These are phyloP conservation scores for Polyergus mexicanus DNA, from an alignment of 1,140 invertebrate species.

Conservation along the genomic window DNA sequence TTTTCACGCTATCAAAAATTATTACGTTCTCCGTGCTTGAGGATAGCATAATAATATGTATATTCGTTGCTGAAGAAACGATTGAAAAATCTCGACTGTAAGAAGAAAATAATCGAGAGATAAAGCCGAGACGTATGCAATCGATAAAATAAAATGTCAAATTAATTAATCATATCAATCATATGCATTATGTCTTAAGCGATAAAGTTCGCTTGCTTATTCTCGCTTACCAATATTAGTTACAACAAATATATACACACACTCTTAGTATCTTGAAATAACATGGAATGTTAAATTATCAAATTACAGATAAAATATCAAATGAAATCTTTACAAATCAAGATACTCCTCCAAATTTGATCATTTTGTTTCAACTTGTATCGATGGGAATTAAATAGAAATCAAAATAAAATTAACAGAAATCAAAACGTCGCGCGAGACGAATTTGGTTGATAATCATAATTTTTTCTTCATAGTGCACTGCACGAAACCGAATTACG, in stretches of 20 bases:
- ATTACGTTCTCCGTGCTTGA: neutral
- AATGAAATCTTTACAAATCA: neutral
- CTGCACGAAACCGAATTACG: neutral
- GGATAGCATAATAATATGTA: neutral
- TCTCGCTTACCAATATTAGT: no score
- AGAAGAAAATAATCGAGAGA: neutral
- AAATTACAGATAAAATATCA: neutral
- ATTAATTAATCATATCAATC: neutral
- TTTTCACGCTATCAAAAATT: slow-evolving; percentile 3
- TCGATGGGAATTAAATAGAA: neutral
- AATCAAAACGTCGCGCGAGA: neutral
- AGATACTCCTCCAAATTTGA: neutral
- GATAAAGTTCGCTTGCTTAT: no score
- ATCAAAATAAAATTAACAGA: neutral
- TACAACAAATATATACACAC: no score
- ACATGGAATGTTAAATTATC: neutral
- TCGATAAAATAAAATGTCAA: neutral
- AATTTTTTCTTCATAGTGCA: no score
- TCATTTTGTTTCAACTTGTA: neutral
- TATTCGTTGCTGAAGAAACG: neutral
- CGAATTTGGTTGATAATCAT: neutral
- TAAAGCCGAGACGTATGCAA: neutral
- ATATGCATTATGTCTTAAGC: no score
- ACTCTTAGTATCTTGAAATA: neutral
- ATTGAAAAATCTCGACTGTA: neutral